Percentiles rank a stretch among this genome's conserved stretches.
These are phyloP conservation scores for Poeciliopsis occidentalis DNA, from an alignment of 2,113 vertebrate genomes.

Conservation along the genomic window DNA sequence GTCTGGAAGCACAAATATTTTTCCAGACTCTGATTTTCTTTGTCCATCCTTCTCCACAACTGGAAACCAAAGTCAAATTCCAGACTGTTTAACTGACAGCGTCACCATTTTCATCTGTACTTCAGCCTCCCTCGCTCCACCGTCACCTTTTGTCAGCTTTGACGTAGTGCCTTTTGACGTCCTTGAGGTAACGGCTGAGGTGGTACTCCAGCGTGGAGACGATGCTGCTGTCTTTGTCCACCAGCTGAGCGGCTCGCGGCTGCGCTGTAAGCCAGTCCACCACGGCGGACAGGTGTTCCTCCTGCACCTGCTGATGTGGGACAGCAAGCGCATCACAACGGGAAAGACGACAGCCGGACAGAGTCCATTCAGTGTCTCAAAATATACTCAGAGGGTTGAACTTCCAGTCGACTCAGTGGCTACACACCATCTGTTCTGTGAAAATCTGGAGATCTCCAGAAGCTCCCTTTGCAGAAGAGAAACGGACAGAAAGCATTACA, in stretches of 20 bases:
- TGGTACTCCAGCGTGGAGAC: conserved; percentile 93
- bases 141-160: conserved; percentile 94
- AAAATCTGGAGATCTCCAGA: conserved; percentile 93
- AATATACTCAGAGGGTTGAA: background rate
- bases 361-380: background rate
- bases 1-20: no score
- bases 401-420: background rate
- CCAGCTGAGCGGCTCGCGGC: conserved; percentile 93
- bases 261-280: conserved; percentile 96
- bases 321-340: background rate
- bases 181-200: conserved; percentile 92
- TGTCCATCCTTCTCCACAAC: no score
- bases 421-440: conserved; percentile 95
- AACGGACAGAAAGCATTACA: background rate
- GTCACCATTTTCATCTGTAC: background rate
- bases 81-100: background rate
- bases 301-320: conserved; percentile 87
- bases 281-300: conserved; percentile 92
- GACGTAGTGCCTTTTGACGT: conserved; percentile 92
- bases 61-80: no score
- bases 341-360: background rate
- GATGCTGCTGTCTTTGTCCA: conserved; percentile 93
- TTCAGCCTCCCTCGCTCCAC: background rate
- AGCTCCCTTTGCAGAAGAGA: conserved; percentile 82
- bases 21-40: no score